Base-by-base conservation (phyloP, 2,888 invertebrate genomes). In the Parochlus steinenii region DNA sequence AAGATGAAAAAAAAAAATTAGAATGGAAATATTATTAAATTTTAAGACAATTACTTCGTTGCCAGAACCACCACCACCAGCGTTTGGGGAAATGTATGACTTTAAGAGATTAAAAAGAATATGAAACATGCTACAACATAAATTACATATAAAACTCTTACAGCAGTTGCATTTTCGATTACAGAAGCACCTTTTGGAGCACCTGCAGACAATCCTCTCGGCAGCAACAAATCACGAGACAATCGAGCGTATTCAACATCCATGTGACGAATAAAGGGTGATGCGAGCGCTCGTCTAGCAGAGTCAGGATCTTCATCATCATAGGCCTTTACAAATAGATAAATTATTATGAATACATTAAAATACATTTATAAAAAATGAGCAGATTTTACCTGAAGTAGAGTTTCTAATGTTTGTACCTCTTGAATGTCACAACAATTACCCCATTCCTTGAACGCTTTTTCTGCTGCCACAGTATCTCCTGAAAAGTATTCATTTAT, bases 371-470 rank as follows among this genome's bases (percentile, higher is more conserved):
- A n/a, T n/a, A n/a, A n/a, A n/a, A n/a, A n/a, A n/a, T 23, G 31
- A 24, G 7, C 24, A 25, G 16, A 34, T 63, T 18, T n/a, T 29
- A 32, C 56, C 42, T 56, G 56, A 4, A 89, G 58, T 5, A 89
- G 57, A 58, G 71, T 71, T 58, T 82, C 80, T 31, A 89, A 55
- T 0, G 80, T 82, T 51, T 77, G 74, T 39, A 79, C 71, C 59
- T 89, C 87, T 2, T 82, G 69, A 7, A 65, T 67, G 48, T 87
- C 86, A 53, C 86, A 87, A 47, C 76, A 85, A 58, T 74, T 78
- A n/a, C 83, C 82, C 78, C 81, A 81, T 54, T 81, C 76, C 56
- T 83, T 83, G 53, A 86, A 92, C 4, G 83, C 85, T 50, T 90
- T 89, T 52, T 89, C 85, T 4, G 95, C 97, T 3, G 92, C 93